Evolutionary conservation across 2,797 vertebrate species (phyloP).

Genomic region (Acridotheres tristis): DNA sequence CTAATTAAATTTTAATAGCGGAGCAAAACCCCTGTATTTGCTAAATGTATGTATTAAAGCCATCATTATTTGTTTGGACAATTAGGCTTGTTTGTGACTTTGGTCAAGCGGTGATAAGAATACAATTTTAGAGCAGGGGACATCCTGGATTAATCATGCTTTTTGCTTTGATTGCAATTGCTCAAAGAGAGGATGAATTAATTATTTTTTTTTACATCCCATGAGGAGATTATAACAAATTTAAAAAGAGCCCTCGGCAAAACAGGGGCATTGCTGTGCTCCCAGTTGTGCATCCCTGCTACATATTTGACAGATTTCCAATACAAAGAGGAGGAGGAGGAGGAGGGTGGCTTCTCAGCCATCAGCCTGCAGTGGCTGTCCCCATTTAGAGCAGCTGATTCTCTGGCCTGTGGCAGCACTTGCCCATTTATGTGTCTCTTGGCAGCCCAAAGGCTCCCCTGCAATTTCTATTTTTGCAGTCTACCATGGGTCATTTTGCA

Average conservation of each 20-base stretch:
- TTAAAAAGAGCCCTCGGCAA: neutral
- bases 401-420: neutral
- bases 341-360: neutral
- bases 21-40: slow-evolving; percentile 51
- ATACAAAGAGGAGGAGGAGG: neutral
- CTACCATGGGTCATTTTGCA: accelerated
- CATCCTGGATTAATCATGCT: neutral
- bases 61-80: slow-evolving; percentile 6
- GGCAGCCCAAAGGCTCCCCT: neutral
- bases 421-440: neutral
- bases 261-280: neutral
- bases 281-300: neutral
- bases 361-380: neutral
- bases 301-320: neutral
- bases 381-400: neutral
- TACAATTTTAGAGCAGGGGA: neutral
- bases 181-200: neutral
- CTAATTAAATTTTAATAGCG: slow-evolving; percentile 75
- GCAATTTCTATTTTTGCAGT: neutral
- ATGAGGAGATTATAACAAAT: neutral
- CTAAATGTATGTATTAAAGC: slow-evolving; percentile 25
- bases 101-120: neutral
- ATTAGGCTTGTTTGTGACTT: slow-evolving; percentile 33
- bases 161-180: neutral
- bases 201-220: neutral